Conservation (phyloP, 30 jellyfish, hydroid and myxozoan genomes). For the Phacellophora camtschatica region DNA sequence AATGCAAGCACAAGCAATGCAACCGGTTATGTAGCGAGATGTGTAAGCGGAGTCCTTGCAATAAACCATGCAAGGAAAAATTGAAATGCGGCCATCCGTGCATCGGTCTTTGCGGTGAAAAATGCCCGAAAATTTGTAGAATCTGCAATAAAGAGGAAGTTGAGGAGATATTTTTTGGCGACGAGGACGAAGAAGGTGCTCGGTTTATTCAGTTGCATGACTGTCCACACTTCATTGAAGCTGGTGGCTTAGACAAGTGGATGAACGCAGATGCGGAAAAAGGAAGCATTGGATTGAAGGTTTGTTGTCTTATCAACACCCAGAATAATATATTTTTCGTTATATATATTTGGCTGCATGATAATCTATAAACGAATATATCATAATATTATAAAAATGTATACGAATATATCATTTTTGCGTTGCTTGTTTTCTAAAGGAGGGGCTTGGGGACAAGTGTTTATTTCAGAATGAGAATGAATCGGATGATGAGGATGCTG, state of each 20-base stretch:
- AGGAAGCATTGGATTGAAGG: slow-evolving; percentile 22
- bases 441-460: too few species aligned
- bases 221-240: slow-evolving; percentile 72
- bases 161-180: slow-evolving; percentile 76
- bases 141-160: slow-evolving; percentile 58
- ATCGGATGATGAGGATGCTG: too few species aligned
- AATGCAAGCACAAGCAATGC: slow-evolving; percentile 52
- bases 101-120: slow-evolving; percentile 68
- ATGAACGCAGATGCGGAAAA: slow-evolving; percentile 24
- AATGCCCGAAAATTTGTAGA: slow-evolving; percentile 55
- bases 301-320: too few species aligned
- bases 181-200: slow-evolving; percentile 75
- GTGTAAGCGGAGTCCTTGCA: slow-evolving; percentile 62
- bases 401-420: too few species aligned
- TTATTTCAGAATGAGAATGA: too few species aligned
- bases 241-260: slow-evolving; percentile 57
- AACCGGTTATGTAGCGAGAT: slow-evolving; percentile 39
- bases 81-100: slow-evolving; percentile 59
- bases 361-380: slow-evolving; percentile 24
- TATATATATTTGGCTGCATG: slow-evolving; percentile 61
- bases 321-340: too few species aligned
- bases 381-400: too few species aligned
- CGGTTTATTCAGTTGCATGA: slow-evolving; percentile 55
- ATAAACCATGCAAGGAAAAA: slow-evolving; percentile 12
- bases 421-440: too few species aligned